Percentiles rank a stretch among this genome's conserved stretches.
Conservation (phyloP, 2,888 invertebrate species). For the Liposcelis brunnea region DNA sequence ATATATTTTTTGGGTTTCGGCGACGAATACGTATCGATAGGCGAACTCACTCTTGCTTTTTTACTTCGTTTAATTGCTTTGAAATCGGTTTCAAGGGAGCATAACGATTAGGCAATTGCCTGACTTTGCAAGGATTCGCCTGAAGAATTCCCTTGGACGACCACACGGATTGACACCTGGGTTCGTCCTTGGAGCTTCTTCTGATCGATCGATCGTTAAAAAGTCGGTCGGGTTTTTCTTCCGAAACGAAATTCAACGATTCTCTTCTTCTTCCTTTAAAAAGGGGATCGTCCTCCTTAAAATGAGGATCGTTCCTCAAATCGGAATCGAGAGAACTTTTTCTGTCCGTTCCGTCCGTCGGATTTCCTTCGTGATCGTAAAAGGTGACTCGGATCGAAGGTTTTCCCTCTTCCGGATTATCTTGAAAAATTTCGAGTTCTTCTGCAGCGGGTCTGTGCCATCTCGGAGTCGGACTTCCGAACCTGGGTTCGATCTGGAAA, state of each 20-base stretch:
- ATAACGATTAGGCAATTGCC: not conserved
- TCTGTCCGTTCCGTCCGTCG: not conserved
- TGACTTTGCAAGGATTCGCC: too few relatives aligned
- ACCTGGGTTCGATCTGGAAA: slow-evolving; percentile 8
- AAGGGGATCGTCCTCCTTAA: not conserved
- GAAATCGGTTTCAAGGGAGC: not conserved
- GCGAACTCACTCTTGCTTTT: not conserved
- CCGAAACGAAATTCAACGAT: not conserved
- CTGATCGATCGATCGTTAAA: too few relatives aligned
- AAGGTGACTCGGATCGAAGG: slow-evolving; percentile 15
- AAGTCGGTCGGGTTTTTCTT: not conserved
- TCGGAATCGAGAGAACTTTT: not conserved
- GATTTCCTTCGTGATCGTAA: slow-evolving; percentile 7
- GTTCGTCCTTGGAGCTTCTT: too few relatives aligned
- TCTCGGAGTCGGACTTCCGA: slow-evolving; percentile 16
- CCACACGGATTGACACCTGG: too few relatives aligned
- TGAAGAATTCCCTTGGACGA: too few relatives aligned
- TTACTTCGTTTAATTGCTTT: not conserved
- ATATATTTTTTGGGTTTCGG: too few relatives aligned
- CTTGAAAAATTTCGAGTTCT: slow-evolving; percentile 15
- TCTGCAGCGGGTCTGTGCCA: slow-evolving; percentile 16
- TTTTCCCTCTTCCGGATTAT: slow-evolving; percentile 14
- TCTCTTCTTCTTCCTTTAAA: not conserved
- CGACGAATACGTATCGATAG: too few relatives aligned
- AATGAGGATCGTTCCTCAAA: slow-evolving; percentile 1